phyloP scores from a whole-genome alignment of 2,113 vertebrate species.

The Mus musculus region GRCm39 chr13:4906501-4907000 shows the following conservation, averaged over 20 bases:
- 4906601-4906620: neutral
- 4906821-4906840: neutral
- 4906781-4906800: neutral
- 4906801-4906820: neutral
- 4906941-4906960: neutral
- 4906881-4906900: neutral
- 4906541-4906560: neutral
- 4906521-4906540: conserved; percentile 5
- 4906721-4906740: conserved; percentile 7
- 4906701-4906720: neutral
- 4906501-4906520: conserved; percentile 15
- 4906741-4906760: conserved; percentile 33
- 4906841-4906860: neutral
- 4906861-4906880: neutral
- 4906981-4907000: no score
- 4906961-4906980: neutral
- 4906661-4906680: conserved; percentile 15
- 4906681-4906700: neutral
- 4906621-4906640: neutral
- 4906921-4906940: neutral
- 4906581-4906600: neutral
- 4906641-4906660: neutral
- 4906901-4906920: neutral
- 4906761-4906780: neutral
- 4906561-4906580: neutral